Evolutionary conservation across 2,888 invertebrate species (phyloP).

Genomic region (Trichogramma evanescens): DNA sequence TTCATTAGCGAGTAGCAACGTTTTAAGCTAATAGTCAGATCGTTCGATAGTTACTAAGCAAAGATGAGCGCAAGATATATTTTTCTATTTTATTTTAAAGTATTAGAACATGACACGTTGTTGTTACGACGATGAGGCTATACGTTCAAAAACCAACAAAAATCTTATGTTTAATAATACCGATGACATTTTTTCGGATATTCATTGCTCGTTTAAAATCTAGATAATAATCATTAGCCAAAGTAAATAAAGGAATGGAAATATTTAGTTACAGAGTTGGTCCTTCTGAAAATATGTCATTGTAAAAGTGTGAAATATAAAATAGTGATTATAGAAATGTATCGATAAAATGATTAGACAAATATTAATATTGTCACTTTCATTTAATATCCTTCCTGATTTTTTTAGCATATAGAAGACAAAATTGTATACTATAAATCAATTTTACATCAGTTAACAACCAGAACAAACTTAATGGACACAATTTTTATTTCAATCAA

Average conservation of each 20-base stretch:
- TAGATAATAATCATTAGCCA: background rate
- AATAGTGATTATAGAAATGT: conserved; percentile 10
- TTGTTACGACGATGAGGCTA: no score
- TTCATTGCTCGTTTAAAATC: background rate
- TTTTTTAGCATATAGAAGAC: conserved; percentile 1
- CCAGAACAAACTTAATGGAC: conserved; percentile 6
- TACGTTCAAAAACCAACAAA: no score
- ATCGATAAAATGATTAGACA: background rate
- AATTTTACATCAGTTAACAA: conserved; percentile 9
- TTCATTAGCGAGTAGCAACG: no score
- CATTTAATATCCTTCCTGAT: conserved; percentile 13
- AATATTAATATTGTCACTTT: conserved; percentile 14
- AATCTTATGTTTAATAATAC: no score
- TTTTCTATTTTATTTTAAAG: background rate
- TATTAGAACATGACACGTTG: no score
- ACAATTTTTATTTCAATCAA: conserved; percentile 28
- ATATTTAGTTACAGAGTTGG: conserved; percentile 1
- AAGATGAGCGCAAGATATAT: no score
- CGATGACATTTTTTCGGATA: no score
- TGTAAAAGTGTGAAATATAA: conserved; percentile 16
- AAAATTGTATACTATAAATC: conserved; percentile 2
- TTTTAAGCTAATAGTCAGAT: no score
- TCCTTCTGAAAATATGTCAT: conserved; percentile 10
- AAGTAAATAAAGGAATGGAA: background rate
- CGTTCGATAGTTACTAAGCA: no score